A percentile compares a stretch with the other conserved stretches of the same genome.
phyloP scores from a whole-genome alignment of 2,888 invertebrate genomes.

The Horisme vitalbata region DNA sequence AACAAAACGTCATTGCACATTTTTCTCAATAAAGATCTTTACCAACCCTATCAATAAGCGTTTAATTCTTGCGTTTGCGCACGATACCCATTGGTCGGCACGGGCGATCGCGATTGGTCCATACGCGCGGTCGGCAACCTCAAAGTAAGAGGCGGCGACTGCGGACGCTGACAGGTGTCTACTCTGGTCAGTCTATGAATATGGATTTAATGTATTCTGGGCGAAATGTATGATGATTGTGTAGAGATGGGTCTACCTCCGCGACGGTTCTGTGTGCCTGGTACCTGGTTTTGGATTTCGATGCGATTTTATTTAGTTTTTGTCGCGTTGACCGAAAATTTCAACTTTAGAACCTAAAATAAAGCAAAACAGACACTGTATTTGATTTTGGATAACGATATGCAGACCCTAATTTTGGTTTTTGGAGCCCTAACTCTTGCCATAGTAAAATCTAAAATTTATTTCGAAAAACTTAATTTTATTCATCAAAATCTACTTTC shows the following conservation, averaged over 20 bases:
- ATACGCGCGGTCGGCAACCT: conserved; percentile 54
- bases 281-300: conserved; percentile 28
- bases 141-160: conserved; percentile 74
- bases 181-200: conserved; percentile 59
- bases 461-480: too few species aligned
- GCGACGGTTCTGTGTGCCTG: conserved; percentile 26
- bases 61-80: conserved; percentile 68
- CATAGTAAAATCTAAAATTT: too few species aligned
- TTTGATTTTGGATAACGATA: too few species aligned
- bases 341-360: too few species aligned
- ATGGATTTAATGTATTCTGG: conserved; percentile 52
- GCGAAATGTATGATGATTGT: conserved; percentile 29
- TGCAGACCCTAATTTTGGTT: too few species aligned
- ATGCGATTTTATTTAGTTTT: conserved; percentile 3
- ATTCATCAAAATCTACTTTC: too few species aligned
- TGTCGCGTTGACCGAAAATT: too few species aligned
- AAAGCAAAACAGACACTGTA: too few species aligned
- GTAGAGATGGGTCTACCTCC: conserved; percentile 22
- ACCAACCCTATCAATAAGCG: conserved; percentile 69
- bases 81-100: conserved; percentile 62
- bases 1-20: conserved; percentile 10
- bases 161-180: conserved; percentile 68
- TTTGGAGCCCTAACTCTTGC: too few species aligned
- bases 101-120: conserved; percentile 61
- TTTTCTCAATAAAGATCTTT: conserved; percentile 23